Evolutionary conservation across 1,140 invertebrate genomes (phyloP), one percentile per base, ranked within the genome.

Genomic region (Pseudomyrmex gracilis): DNA sequence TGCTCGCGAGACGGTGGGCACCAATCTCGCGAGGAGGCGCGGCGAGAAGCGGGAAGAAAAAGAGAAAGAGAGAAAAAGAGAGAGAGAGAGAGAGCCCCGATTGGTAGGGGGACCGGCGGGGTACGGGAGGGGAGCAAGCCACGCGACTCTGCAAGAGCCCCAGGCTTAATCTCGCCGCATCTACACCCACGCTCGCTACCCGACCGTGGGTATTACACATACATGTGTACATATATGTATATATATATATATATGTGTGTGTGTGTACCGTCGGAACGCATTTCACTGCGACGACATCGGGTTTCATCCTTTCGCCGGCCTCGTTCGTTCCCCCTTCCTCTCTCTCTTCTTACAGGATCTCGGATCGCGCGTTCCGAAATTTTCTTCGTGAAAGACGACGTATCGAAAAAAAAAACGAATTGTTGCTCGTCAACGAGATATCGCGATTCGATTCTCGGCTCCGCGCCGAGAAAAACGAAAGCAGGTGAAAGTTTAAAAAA

Each of bases 131-230:
- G 90, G 89, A 63, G 85, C 76, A 84, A 84, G 91, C 90, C 91
- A 91, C 90, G 91, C 91, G 91, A 92, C 91, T 91, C 85, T 78
- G 66, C 82, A 24, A 53, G 76, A 83, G 34, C 5, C 64, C 82
- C 73, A 24, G 74, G 68, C 82, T 84, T 90, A 92, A 92, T 92
- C 90, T 91, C 78, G 84, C 83, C 82, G 87, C 85, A 91, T 92
- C 90, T 92, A 92, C 91, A 89, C 90, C 91, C 90, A 92, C 91
- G 90, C 89, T 84, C 85, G 83, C 86, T 82, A 85, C 90, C 80
- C 88, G 73, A 84, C 34, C 82, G 68, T 84, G 60, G 64, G 67
- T 90, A 85, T 34, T 34, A 34, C 34, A 34, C 7, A 34, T 7
- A 34, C 34, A 34, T 77, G 82, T 78, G 34, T 83, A 82, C 74